Evolutionary conservation across 2,113 vertebrate species (phyloP).

Genomic region (Chinchilla lanigera): DNA sequence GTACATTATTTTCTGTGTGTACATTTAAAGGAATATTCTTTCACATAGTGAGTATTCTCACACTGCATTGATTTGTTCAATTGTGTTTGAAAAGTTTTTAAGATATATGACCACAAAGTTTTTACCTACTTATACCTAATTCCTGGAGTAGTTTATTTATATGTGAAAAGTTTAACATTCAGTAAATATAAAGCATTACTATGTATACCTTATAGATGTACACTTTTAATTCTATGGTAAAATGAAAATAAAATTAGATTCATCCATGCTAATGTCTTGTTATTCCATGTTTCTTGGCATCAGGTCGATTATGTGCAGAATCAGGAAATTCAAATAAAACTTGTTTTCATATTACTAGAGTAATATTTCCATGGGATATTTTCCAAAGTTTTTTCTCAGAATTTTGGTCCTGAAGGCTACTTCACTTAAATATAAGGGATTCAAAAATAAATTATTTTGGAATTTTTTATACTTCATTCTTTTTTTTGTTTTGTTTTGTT

Average conservation of each 20-base stretch:
- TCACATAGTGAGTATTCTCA: background rate
- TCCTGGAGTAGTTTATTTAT: background rate
- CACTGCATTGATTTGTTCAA: background rate
- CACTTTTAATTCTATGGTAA: background rate
- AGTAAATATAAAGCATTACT: background rate
- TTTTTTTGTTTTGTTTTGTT: too few relatives aligned
- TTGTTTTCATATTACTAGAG: background rate
- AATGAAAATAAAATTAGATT: background rate
- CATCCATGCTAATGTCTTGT: background rate
- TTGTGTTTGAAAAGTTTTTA: background rate
- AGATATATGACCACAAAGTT: background rate
- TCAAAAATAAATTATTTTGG: background rate
- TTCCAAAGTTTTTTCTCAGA: background rate
- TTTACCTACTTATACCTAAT: background rate
- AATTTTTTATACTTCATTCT: background rate
- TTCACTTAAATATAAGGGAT: background rate
- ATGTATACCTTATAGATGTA: background rate
- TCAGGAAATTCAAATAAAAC: background rate
- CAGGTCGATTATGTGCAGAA: background rate
- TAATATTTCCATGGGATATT: background rate
- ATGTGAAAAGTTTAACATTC: background rate
- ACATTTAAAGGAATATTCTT: conserved; percentile 4
- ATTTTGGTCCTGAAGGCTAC: background rate
- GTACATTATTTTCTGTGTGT: background rate
- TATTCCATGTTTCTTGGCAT: background rate